Evolutionary conservation across 2,797 vertebrate species (phyloP), one percentile per base, ranked within the genome.

Genomic region (Alauda arvensis): DNA sequence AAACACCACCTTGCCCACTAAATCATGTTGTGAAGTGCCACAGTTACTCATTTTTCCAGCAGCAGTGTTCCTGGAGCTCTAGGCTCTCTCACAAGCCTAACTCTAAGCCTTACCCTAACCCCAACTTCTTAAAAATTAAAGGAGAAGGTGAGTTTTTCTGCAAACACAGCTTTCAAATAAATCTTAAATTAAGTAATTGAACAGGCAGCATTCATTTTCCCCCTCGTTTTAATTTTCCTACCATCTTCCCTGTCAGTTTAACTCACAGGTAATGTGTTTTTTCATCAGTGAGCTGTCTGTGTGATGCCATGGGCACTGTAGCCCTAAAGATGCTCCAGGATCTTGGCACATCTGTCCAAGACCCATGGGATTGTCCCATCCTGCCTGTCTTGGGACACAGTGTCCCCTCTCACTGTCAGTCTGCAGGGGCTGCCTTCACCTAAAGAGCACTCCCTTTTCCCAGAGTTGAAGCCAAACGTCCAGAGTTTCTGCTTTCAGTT

Each of bases 111-210:
- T 18, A n/a, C 3, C 43, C 21, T 45, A 33, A 45, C 6, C 39
- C 5, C 5, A 74, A 3, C 8, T 93, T 57, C 52, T 90, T 87
- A 89, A 93, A 89, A 89, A 88, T n/a, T 74, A 83, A 90, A 87
- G 9, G 40, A 7, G 23, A 13, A 49, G 9, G 53, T 21, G 51
- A 5, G 2, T 53, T 40, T 90, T 83, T 37, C 81, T 83, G 56
- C 75, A 89, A 89, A 86, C 48, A 77, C 28, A 53, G 68, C 63
- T 92, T 88, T 75, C 69, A 91, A 66, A 77, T 60, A 91, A 91
- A 21, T 87, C 28, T 46, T 91, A 83, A 85, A 88, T 92, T 65
- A 76, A 90, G 68, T 87, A 85, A 85, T 81, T 83, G 45, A 94
- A 67, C 16, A 65, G 55, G 33, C 72, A 81, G 48, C 62, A 65